Conservation (phyloP, 2,113 vertebrate species). For the Pseudonaja textilis region DNA sequence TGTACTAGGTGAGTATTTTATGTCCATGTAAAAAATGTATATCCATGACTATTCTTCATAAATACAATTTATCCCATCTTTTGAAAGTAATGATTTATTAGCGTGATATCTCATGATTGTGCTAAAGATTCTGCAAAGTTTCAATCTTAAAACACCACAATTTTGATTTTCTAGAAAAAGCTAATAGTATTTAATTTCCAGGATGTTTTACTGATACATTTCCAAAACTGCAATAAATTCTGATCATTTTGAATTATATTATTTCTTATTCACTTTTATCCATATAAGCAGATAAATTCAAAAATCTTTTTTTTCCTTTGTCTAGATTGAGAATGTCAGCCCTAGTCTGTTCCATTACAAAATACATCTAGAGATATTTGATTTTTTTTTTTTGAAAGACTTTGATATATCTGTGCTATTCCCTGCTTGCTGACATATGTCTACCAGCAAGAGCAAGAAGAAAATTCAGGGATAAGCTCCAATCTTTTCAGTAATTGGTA, state of each 20-base stretch:
- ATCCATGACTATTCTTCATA: background rate
- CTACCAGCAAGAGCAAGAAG: conserved; percentile 44
- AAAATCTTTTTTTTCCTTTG: background rate
- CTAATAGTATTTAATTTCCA: background rate
- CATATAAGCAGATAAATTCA: conserved; percentile 21
- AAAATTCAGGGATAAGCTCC: conserved; percentile 44
- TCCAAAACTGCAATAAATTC: background rate
- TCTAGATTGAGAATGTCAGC: conserved; percentile 51
- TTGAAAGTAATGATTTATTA: background rate
- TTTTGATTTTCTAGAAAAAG: background rate
- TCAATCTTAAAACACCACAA: background rate
- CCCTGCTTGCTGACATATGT: conserved; percentile 43
- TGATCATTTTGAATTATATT: conserved; percentile 1
- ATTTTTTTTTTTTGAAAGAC: conserved; percentile 50
- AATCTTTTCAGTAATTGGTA: conserved; percentile 56
- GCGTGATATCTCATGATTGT: background rate
- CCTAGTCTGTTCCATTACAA: conserved; percentile 41
- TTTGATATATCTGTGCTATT: conserved; percentile 49
- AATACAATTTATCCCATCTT: background rate
- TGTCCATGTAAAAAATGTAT: background rate
- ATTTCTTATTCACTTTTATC: conserved; percentile 4
- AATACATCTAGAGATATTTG: conserved; percentile 12
- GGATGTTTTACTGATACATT: background rate
- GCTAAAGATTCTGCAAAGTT: background rate
- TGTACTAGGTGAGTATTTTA: background rate